Base-by-base conservation (phyloP, 2,888 invertebrate genomes). In the Archaeoteleia sp. region DNA sequence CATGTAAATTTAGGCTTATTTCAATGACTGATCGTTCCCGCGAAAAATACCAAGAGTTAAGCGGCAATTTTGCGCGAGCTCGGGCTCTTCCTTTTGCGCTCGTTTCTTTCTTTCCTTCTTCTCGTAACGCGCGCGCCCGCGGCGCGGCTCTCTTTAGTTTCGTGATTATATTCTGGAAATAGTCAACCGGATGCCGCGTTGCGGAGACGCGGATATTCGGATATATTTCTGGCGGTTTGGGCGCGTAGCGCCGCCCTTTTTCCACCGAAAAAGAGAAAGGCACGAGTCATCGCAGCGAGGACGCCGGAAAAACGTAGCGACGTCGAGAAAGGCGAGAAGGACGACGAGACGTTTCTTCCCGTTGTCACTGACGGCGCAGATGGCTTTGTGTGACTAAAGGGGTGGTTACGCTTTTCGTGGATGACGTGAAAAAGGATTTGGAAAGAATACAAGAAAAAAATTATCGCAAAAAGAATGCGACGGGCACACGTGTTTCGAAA, bases 81-180 rank as follows among this genome's bases (percentile, higher is more conserved):
- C 43, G 30, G 39, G 9, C 39, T 12, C 49, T 43, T 55, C 37
- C 17, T 45, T 60, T 66, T 48, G 63, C 54, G 53, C 42, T 46
- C 46, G 25, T 29, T 37, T 39, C 48, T 51, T 46, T 42, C 32
- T 55, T 65, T 49, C 39, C 43, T 29, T 20, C 37, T 34, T 25
- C 45, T 23, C 48, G 43, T 45, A 35, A 49, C 48, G 27, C 13
- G 30, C 34, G 20, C 12, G 9, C 32, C 34, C 48, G 35, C 48
- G 13, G 35, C 34, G 42, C 34, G 54, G 48, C 48, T 23, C 45
- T 55, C 57, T 70, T 70, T 62, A 43, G 40, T 73, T 77, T 75
- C 76, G 78, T 73, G 81, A 82, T 82, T 82, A 79, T 82, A 78
- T 72, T 80, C 82, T 81, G 80, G 78, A 81, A 82, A 82, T 82